Evolutionary conservation across 1,140 invertebrate species (phyloP), one percentile per base, ranked within the genome.

Genomic region (Brachionus angularis): DNA sequence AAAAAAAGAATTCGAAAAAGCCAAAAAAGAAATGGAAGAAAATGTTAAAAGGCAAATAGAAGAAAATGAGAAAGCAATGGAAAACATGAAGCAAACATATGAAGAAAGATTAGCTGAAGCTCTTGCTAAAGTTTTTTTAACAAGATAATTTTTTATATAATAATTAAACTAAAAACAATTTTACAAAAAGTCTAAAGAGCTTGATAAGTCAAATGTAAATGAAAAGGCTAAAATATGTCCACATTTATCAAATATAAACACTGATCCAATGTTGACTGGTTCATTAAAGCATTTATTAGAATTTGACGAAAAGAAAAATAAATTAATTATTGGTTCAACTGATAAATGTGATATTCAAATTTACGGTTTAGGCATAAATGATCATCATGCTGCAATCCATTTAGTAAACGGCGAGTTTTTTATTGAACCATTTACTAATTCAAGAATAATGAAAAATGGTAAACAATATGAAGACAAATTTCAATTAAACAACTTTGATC

Each of bases 161-260:
- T 16, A 49, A 36, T 18, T 42, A 25, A 31, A n/a, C 18, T 50
- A 31, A 10, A 52, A 29, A 42, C 39, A 31, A 21, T 8, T 34
- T 47, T 4, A 27, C 27, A 27, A 23, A 67, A 21, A 67, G 47
- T 18, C 42, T 18, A 47, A 42, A 50, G 46, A 39, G 12, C 8
- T 72, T n/a, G 73, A 34, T 52, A 74, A 71, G 67, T 75, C 76
- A 55, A 73, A 77, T 52, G 77, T 83, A 14, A 80, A 82, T 67
- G 77, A 81, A 70, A 84, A 85, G 62, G 83, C 83, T 74, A 82
- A 82, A 73, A 80, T 74, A n/a, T 77, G 79, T 39, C 81, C 85
- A 10, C 83, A 86, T 78, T 75, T 86, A 12, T 86, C 81, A 74
- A 87, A 87, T 77, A 75, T 87, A 39, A 87, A 87, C 76, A 80